Base-by-base conservation (phyloP, 2,113 vertebrate species). In the Oryzias curvinotus region DNA sequence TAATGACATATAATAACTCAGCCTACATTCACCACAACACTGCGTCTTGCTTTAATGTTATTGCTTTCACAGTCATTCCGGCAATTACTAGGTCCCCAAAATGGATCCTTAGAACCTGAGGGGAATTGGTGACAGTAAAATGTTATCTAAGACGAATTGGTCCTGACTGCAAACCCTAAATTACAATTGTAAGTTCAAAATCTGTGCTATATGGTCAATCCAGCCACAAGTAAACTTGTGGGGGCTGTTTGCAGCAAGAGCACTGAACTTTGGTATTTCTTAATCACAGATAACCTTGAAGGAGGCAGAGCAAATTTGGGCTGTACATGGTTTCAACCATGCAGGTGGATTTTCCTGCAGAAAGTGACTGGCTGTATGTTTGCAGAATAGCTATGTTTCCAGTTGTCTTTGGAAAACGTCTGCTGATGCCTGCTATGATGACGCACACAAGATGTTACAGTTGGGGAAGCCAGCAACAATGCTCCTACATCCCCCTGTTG, bases 141-240 rank as follows among this genome's bases (percentile, higher is more conserved):
- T 30, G 28, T 30, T 30, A 7, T 30, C 28, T 30, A 30, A 30
- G 28, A 1, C 4, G 2, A 28, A 28, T 28, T 28, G 26, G 26
- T 7, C 26, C 7, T 7, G 26, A 28, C 26, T 28, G 28, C 28
- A 30, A 7, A 30, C 28, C 28, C 7, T 7, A 7, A 30, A 30
- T 7, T 30, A 30, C 6, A 30, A 30, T 30, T 30, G 6, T 30
- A 7, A 30, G 76, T 68, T 85, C 65, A 72, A 66, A 59, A 70
- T 66, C 57, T 57, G 46, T 73, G 64, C 73, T 71, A 78, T 63
- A 58, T 85, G 78, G 73, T 80, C 73, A 71, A 79, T 75, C 59
- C 64, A 60, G 44, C 51, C 48, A 75, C 61, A 69, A 62, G 54
- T 75, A 63, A 79, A 80, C 76, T 65, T 66, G 74, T 57, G 57